Conservation (phyloP, 2,888 invertebrate species). For the Stenoptilia bipunctidactyla region DNA sequence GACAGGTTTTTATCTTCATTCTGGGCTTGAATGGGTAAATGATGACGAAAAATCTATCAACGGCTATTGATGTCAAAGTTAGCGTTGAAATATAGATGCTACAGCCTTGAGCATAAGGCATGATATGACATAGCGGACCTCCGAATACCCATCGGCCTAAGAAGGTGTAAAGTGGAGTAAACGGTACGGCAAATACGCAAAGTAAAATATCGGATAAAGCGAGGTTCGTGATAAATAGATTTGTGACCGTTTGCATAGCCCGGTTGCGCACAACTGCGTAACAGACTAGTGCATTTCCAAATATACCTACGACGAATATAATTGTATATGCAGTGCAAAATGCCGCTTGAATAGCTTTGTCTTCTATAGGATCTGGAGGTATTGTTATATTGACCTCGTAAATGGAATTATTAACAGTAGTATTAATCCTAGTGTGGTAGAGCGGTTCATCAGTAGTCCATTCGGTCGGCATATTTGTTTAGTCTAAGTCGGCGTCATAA, state of each 20-base stretch:
- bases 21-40: conserved; percentile 88
- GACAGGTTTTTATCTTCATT: conserved; percentile 83
- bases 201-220: conserved; percentile 90
- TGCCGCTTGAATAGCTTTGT: conserved; percentile 77
- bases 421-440: conserved; percentile 20
- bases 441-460: conserved; percentile 29
- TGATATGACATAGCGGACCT: conserved; percentile 83
- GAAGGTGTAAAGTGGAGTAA: conserved; percentile 91
- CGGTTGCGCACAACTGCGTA: conserved; percentile 88
- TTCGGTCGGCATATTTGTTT: conserved; percentile 50
- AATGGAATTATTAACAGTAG: conserved; percentile 21
- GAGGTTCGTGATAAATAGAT: conserved; percentile 91
- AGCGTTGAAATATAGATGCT: conserved; percentile 92
- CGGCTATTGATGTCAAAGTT: conserved; percentile 92
- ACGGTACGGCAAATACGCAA: conserved; percentile 88
- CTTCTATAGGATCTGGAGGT: conserved; percentile 70
- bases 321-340: conserved; percentile 82
- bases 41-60: conserved; percentile 92
- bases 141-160: conserved; percentile 90
- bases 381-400: conserved; percentile 27
- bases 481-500: conserved; percentile 15
- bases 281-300: conserved; percentile 88
- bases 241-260: conserved; percentile 93
- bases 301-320: conserved; percentile 85
- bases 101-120: conserved; percentile 88